Evolutionary conservation across 2,888 invertebrate genomes (phyloP).

Genomic region (Leptinotarsa juncta): DNA sequence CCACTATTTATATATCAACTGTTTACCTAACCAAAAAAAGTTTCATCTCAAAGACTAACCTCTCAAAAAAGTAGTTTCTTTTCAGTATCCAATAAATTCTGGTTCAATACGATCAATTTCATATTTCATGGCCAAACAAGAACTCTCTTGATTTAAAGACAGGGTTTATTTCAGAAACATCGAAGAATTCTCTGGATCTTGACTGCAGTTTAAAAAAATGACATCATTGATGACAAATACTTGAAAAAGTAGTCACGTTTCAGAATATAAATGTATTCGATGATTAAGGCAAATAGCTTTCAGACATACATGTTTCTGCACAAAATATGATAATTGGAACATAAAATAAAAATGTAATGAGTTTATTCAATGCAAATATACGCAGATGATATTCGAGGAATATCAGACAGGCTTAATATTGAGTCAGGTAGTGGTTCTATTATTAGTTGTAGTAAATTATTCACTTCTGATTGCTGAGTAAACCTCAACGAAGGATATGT

Average conservation of each 20-base stretch:
- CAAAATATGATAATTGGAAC: background rate
- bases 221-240: background rate
- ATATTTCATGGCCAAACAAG: no score
- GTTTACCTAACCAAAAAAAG: no score
- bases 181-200: background rate
- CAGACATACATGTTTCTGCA: no score
- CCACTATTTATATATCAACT: no score
- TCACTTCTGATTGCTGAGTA: background rate
- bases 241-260: slow-evolving; percentile 4
- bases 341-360: background rate
- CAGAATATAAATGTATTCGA: background rate
- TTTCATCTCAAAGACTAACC: no score
- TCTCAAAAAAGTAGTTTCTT: no score
- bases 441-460: background rate
- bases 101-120: no score
- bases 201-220: no score
- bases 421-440: background rate
- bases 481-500: no score
- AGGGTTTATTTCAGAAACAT: no score
- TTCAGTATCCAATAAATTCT: no score
- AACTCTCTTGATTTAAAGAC: no score
- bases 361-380: background rate
- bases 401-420: background rate
- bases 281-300: background rate
- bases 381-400: background rate